Conservation (phyloP, 2,888 invertebrate species). For the Phaonia tiefii region DNA sequence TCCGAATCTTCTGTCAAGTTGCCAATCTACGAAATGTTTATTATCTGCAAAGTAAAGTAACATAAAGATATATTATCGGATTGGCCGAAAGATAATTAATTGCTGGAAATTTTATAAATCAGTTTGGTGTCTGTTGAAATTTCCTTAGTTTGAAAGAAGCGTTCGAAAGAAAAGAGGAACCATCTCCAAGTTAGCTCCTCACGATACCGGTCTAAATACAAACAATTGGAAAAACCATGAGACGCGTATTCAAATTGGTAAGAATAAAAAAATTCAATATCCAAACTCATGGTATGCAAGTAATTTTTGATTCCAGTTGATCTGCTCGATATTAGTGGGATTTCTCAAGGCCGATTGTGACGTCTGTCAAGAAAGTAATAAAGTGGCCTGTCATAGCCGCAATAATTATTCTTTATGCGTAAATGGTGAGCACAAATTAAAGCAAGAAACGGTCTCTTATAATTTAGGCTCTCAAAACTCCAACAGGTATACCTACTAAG, state of each 20-base stretch:
- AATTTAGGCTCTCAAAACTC: not conserved
- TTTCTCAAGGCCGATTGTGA: conserved; percentile 48
- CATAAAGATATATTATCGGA: conserved; percentile 7
- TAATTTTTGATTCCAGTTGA: not conserved
- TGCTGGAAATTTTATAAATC: conserved; percentile 4
- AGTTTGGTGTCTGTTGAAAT: not conserved
- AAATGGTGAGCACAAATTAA: conserved; percentile 63
- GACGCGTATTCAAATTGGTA: not conserved
- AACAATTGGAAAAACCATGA: too few relatives aligned
- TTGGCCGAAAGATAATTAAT: not conserved
- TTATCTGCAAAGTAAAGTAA: not conserved
- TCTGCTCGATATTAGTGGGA: not conserved
- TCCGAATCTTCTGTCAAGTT: too few relatives aligned
- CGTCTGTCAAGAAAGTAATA: conserved; percentile 61
- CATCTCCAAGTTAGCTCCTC: too few relatives aligned
- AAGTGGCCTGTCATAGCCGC: conserved; percentile 64
- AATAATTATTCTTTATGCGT: conserved; percentile 66
- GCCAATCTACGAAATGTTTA: too few relatives aligned
- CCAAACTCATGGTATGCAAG: not conserved
- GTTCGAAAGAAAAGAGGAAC: not conserved
- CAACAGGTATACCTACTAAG: conserved; percentile 56
- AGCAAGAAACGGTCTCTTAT: too few relatives aligned
- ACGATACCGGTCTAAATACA: too few relatives aligned
- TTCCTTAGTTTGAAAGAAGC: not conserved
- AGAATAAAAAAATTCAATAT: not conserved